Evolutionary conservation across 2,888 invertebrate species (phyloP).

Genomic region (Synanthedon tipuliformis): DNA sequence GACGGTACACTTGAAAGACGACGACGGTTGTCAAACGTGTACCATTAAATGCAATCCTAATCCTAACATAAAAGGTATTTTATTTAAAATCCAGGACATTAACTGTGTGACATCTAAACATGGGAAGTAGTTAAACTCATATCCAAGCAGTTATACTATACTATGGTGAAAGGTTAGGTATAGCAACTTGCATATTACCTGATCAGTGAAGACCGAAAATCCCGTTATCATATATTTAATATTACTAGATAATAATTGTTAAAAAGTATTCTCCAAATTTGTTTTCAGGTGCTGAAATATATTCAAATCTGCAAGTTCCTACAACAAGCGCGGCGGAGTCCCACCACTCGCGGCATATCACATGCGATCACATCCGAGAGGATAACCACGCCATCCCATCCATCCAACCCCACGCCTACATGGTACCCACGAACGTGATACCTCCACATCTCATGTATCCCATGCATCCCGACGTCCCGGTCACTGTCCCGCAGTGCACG

Average conservation of each 20-base stretch:
- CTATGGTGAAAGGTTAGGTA: too few relatives aligned
- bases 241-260: too few relatives aligned
- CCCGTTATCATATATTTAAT: too few relatives aligned
- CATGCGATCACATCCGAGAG: slow-evolving; percentile 26
- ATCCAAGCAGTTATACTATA: too few relatives aligned
- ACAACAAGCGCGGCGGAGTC: slow-evolving; percentile 19
- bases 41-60: too few relatives aligned
- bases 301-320: slow-evolving; percentile 46
- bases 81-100: too few relatives aligned
- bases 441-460: slow-evolving; percentile 40
- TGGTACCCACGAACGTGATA: slow-evolving; percentile 21
- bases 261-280: not conserved
- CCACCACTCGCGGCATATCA: slow-evolving; percentile 18
- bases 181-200: too few relatives aligned
- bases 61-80: too few relatives aligned
- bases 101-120: too few relatives aligned
- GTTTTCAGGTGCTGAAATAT: slow-evolving; percentile 42
- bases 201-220: too few relatives aligned
- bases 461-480: slow-evolving; percentile 27
- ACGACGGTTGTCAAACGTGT: too few relatives aligned
- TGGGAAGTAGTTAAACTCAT: too few relatives aligned
- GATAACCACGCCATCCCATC: slow-evolving; percentile 26
- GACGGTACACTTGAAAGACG: not conserved
- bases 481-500: slow-evolving; percentile 25
- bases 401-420: slow-evolving; percentile 28